Base-by-base conservation (phyloP, 1,140 invertebrate species). In the Leptopilina boulardi region DNA sequence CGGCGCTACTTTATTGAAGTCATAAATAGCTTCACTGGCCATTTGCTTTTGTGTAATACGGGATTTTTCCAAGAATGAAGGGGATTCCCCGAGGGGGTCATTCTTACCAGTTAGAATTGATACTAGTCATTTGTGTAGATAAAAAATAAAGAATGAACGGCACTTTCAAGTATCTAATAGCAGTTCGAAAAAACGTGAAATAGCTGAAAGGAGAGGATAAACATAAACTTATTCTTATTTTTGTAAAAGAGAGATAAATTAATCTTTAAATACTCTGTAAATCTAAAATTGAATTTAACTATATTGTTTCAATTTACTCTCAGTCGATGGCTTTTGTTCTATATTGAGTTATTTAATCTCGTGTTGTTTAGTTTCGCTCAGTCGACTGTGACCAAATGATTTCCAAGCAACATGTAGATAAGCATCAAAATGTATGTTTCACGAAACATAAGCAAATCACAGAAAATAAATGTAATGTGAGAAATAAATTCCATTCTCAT, bases 11-110 rank as follows among this genome's bases (percentile, higher is more conserved):
- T 84, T 81, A 82, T 82, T n/a, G 76, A 82, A 81, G 77, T 77
- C 74, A 84, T 84, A 84, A 84, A 84, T 84, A 82, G 74, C 79
- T 10, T 13, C 66, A 41, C 74, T 80, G 79, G 79, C 82, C 80
- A 84, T 82, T 82, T 76, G 34, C 44, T 74, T 77, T 80, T 77
- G 77, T 80, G 80, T 82, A 79, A 82, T 79, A 78, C 76, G 75
- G 76, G 73, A 81, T 80, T 79, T 81, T 70, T 26, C 10, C 23
- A 34, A 26, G n/a, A 54, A 21, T 19, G 11, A 66, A 30, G 9
- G 9, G 9, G 56, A 66, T 15, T 66, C 59, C 56, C 56, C 21
- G 21, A 11, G 56, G 15, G 51, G 18, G 18, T 54, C 18, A 54
- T 54, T 54, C 18, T 9, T 19, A 21, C 51, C 51, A 6, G 18